Conservation (phyloP, 2,113 vertebrate genomes). For the Theristicus caerulescens region DNA sequence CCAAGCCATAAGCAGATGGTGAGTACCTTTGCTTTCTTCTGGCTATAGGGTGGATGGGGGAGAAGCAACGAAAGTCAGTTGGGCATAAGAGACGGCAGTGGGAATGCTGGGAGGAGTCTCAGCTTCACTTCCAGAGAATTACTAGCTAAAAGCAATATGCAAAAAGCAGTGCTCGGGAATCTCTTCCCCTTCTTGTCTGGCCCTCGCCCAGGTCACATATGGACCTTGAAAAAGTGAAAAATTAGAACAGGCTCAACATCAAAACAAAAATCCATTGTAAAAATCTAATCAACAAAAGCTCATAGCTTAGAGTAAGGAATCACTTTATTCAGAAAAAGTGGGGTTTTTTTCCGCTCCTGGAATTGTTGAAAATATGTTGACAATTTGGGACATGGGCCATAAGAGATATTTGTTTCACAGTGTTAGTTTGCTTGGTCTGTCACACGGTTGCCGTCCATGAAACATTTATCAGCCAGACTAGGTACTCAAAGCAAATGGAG, state of each 20-base stretch:
- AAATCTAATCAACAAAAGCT: background rate
- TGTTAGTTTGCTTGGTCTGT: background rate
- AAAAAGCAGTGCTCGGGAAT: background rate
- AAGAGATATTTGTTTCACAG: background rate
- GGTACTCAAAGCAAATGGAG: background rate
- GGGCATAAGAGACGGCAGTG: background rate
- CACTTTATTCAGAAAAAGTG: background rate
- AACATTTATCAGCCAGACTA: background rate
- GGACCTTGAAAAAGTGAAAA: background rate
- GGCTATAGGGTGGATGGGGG: background rate
- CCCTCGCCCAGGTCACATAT: background rate
- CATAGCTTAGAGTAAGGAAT: background rate
- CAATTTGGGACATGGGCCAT: background rate
- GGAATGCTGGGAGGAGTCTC: background rate
- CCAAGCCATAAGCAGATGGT: constrained; percentile 96
- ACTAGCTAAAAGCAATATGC: background rate
- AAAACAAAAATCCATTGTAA: background rate
- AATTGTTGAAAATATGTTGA: background rate
- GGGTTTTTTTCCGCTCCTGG: background rate
- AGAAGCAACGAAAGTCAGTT: background rate
- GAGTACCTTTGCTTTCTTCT: constrained; percentile 73
- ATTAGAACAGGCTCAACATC: background rate
- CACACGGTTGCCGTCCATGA: background rate
- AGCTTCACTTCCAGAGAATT: background rate
- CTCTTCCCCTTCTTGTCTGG: background rate